Percentiles rank a stretch among this genome's conserved stretches.
Evolutionary conservation across 2,797 vertebrate genomes (phyloP).

Genomic region (Rhinichthys osculus): DNA sequence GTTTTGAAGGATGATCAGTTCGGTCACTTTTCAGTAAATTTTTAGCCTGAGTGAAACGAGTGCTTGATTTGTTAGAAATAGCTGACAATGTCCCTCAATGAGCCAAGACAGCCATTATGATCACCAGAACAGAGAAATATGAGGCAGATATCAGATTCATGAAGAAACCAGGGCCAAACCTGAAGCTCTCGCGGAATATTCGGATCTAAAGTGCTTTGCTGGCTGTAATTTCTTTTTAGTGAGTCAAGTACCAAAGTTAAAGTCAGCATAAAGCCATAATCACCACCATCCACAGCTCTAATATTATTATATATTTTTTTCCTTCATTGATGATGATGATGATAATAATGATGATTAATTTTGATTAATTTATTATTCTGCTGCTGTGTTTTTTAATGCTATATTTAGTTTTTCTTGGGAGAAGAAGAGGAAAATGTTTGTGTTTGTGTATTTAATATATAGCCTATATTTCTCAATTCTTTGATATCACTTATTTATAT

Average conservation of each 20-base stretch:
- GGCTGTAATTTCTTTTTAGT: slow-evolving; percentile 55
- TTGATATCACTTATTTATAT: background rate
- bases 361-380: background rate
- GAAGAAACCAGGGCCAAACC: slow-evolving; percentile 33
- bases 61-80: slow-evolving; percentile 17
- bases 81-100: slow-evolving; percentile 32
- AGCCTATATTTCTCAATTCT: background rate
- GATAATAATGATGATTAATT: background rate
- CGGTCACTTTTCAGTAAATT: background rate
- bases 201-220: slow-evolving; percentile 35
- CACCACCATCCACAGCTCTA: background rate
- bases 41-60: background rate
- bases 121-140: slow-evolving; percentile 36
- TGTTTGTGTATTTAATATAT: too few relatives aligned
- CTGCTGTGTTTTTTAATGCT: background rate
- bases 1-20: background rate
- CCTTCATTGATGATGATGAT: background rate
- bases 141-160: slow-evolving; percentile 32
- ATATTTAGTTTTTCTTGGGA: background rate
- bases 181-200: slow-evolving; percentile 1
- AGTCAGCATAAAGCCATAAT: slow-evolving; percentile 38
- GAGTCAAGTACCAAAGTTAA: slow-evolving; percentile 7
- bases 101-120: slow-evolving; percentile 40
- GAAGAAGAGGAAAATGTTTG: background rate
- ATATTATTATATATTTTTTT: background rate